phyloP scores from a whole-genome alignment of 2,797 vertebrate species.

The Alfaro cultratus region DNA sequence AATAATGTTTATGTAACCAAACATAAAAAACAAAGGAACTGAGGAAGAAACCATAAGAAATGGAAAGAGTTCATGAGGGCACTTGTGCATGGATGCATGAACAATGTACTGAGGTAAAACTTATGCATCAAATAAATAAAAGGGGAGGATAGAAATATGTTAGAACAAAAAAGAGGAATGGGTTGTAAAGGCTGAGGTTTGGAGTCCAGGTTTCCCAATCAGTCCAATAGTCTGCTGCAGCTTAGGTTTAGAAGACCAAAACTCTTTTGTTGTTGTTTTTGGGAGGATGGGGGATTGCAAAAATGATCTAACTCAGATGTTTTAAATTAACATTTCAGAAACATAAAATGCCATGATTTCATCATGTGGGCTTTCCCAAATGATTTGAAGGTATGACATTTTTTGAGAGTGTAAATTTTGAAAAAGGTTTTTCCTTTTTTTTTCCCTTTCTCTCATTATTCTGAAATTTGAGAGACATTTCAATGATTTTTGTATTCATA shows the following conservation, averaged over 20 bases:
- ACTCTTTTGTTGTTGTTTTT: neutral
- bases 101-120: neutral
- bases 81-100: neutral
- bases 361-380: neutral
- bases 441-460: neutral
- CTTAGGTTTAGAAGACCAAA: neutral
- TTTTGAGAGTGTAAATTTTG: neutral
- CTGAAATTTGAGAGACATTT: neutral
- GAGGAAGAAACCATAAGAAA: neutral
- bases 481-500: neutral
- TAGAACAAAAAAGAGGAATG: neutral
- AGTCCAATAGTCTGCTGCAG: neutral
- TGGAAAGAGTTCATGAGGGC: neutral
- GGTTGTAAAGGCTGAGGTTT: neutral
- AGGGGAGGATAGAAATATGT: neutral
- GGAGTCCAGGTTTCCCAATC: neutral
- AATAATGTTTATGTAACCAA: neutral
- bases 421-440: neutral
- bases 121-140: neutral
- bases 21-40: neutral
- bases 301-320: neutral
- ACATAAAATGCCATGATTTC: too few species aligned
- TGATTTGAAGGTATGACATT: neutral
- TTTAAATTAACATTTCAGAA: neutral
- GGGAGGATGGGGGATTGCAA: too few species aligned